These are phyloP conservation scores for Danaus chrysippus DNA, from an alignment of 2,888 invertebrate genomes.

Conservation along the genomic window DNA sequence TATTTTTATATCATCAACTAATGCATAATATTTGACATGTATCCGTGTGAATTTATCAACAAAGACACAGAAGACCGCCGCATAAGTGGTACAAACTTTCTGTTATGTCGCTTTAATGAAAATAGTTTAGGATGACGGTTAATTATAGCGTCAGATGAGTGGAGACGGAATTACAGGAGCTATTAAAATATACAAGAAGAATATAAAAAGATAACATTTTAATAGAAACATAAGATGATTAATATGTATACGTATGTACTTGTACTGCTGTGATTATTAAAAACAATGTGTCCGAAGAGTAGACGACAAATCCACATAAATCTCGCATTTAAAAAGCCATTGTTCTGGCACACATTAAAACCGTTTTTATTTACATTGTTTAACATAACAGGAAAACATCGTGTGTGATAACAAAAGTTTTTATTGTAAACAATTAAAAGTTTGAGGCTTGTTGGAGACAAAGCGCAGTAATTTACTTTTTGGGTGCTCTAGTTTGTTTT, in stretches of 20 bases:
- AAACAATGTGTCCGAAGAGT: background rate
- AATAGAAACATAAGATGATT: background rate
- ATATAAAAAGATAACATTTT: background rate
- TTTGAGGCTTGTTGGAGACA: conserved; percentile 41
- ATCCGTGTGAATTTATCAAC: conserved; percentile 59
- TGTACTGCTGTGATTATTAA: background rate
- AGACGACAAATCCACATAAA: conserved; percentile 12
- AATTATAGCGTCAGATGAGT: conserved; percentile 33
- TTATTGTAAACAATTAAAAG: conserved; percentile 55
- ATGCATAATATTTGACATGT: conserved; percentile 27
- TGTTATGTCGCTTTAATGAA: conserved; percentile 65
- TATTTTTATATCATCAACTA: conserved; percentile 11
- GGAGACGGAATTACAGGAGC: conserved; percentile 4
- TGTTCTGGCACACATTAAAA: conserved; percentile 28
- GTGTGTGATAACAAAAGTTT: conserved; percentile 46
- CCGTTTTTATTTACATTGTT: conserved; percentile 30
- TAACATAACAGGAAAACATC: conserved; percentile 31
- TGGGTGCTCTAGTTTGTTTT: conserved; percentile 34
- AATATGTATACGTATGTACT: background rate
- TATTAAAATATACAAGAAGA: too few species aligned
- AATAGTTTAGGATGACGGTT: conserved; percentile 55
- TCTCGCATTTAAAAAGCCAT: conserved; percentile 18
- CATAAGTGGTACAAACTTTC: conserved; percentile 58
- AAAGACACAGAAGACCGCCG: conserved; percentile 51
- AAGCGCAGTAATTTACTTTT: conserved; percentile 43